Conservation (phyloP, 2,888 invertebrate genomes). For the Limnephilus marmoratus region DNA sequence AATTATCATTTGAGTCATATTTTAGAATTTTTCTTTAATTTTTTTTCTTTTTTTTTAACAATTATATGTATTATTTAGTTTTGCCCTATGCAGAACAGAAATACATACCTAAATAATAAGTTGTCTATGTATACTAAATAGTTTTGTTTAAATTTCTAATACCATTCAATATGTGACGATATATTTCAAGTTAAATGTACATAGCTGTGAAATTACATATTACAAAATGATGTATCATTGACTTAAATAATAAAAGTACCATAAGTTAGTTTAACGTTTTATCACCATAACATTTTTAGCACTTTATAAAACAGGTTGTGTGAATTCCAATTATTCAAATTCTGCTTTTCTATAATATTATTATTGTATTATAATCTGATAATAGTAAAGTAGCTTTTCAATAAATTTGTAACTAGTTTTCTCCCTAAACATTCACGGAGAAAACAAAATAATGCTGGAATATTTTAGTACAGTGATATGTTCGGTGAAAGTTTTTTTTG, state of each 20-base stretch:
- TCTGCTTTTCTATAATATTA: slow-evolving; percentile 19
- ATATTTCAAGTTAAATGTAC: not conserved
- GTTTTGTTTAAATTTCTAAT: not conserved
- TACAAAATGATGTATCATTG: not conserved
- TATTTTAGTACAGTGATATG: not conserved
- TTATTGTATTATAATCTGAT: not conserved
- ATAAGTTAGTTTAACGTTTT: not conserved
- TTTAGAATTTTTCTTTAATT: slow-evolving; percentile 39
- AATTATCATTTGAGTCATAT: slow-evolving; percentile 50
- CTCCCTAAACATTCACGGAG: not conserved
- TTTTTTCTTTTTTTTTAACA: not conserved
- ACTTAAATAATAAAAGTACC: not conserved
- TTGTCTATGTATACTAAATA: not conserved
- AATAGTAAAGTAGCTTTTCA: not conserved
- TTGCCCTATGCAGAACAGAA: not conserved
- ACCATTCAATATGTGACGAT: not conserved
- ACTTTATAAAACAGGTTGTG: slow-evolving; percentile 14
- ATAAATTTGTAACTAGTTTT: not conserved
- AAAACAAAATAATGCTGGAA: not conserved
- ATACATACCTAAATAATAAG: not conserved
- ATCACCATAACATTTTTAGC: not conserved
- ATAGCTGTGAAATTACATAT: not conserved
- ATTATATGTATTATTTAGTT: not conserved
- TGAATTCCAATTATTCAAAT: slow-evolving; percentile 18
- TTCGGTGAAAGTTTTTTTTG: not conserved